A percentile compares a stretch with the other conserved stretches of the same genome.
Evolutionary conservation across 2,113 vertebrate species (phyloP).

Genomic region (Callocephalon fimbriatum): DNA sequence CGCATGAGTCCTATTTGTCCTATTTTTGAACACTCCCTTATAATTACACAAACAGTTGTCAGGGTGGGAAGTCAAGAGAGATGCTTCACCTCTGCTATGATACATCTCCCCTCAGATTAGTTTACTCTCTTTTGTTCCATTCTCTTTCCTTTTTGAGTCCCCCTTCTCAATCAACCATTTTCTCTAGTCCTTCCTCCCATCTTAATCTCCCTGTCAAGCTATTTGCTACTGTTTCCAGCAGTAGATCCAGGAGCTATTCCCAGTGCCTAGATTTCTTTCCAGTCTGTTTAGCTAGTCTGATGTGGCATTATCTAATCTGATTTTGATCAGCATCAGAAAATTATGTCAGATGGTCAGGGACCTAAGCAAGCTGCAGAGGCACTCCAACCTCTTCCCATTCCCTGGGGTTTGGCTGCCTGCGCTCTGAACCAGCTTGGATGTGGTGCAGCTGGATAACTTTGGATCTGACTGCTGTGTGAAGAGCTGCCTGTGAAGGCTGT

Average conservation of each 20-base stretch:
- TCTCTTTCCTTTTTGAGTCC: not conserved
- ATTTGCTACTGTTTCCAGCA: not conserved
- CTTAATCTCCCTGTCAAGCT: not conserved
- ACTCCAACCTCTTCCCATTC: not conserved
- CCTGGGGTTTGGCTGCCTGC: not conserved
- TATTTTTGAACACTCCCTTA: not conserved
- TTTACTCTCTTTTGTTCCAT: not conserved
- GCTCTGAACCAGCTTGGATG: not conserved
- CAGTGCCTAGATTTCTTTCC: not conserved
- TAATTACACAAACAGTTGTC: not conserved
- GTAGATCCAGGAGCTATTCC: not conserved
- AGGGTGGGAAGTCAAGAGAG: not conserved
- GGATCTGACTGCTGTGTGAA: not conserved
- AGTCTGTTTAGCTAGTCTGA: not conserved
- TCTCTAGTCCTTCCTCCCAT: not conserved
- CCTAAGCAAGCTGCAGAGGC: accelerated
- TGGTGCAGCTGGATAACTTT: not conserved
- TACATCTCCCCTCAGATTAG: accelerated
- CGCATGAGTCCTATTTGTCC: not conserved
- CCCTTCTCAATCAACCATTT: not conserved
- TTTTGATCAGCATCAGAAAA: not conserved
- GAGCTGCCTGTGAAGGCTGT: not conserved
- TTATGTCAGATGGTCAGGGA: not conserved
- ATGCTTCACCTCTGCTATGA: not conserved
- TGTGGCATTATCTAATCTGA: not conserved